Base-by-base conservation (phyloP, 1,140 invertebrate genomes). In the Protaetia brevitarsis region DNA sequence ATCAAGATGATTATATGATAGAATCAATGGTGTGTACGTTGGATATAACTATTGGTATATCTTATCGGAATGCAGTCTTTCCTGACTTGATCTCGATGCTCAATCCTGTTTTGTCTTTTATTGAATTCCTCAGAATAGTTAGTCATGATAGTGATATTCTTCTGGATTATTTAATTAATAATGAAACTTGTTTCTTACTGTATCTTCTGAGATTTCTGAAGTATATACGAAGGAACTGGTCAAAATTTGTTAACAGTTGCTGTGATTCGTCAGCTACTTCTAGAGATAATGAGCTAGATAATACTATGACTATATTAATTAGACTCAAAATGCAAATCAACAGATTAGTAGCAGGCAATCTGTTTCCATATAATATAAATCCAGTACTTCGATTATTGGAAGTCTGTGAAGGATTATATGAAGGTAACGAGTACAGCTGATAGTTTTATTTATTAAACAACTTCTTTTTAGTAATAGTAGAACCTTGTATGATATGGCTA, bases 21-120 rank as follows among this genome's bases (percentile, higher is more conserved):
- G 94, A 95, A 81, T 89, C 90, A n/a, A 93, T 96, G 91, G 89
- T 95, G 0, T 95, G 93, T 78, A 92, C 90, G 36, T 78, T 95
- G 28, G 93, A 95, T 77, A 92, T 94, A 26, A 91, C 89, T 3
- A 87, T 91, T 37, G 92, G 91, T 57, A 86, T 94, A 19, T 91
- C 90, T 23, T 91, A 91, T 73, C 85, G 90, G 45, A 89, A 91
- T 73, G 89, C 89, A 3, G 85, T 88, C 21, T 89, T 89, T 70
- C 88, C 88, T 27, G 89, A 91, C 74, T 81, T 92, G 37, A 87
- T 89, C 66, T 85, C 86, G 2, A 91, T 92, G 84, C 79, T 95
- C 36, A 92, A 90, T 81, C 93, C 93, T 0, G 87, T 90, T 63
- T 82, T 87, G 58, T 93, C 91, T 11, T 94, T 94, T 72, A 84